Evolutionary conservation across 2,113 vertebrate species (phyloP).

Genomic region (Dromas ardeola): DNA sequence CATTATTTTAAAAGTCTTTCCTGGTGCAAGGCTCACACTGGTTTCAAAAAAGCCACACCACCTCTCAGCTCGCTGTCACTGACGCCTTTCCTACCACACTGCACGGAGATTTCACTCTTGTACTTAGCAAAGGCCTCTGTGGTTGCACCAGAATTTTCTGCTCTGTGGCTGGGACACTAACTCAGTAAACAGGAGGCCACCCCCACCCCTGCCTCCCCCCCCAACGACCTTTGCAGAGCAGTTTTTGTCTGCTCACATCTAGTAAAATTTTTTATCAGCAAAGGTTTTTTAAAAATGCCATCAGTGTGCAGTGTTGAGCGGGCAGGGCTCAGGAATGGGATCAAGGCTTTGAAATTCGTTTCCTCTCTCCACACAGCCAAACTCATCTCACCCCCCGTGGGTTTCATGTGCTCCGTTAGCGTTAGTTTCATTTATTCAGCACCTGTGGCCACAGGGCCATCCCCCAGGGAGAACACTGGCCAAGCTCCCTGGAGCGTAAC

Average conservation of each 20-base stretch:
- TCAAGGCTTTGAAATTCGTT: not conserved
- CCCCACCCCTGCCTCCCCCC: not conserved
- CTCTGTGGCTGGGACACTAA: not conserved
- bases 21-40: conserved; percentile 61
- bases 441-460: not conserved
- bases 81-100: conserved; percentile 18
- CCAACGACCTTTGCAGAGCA: not conserved
- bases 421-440: not conserved
- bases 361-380: not conserved
- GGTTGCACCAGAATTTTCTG: not conserved
- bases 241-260: not conserved
- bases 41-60: conserved; percentile 26
- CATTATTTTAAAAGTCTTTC: conserved; percentile 65
- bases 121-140: not conserved
- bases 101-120: not conserved
- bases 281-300: not conserved
- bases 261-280: not conserved
- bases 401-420: rapidly evolving
- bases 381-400: not conserved
- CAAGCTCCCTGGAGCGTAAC: not conserved
- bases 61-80: conserved; percentile 44
- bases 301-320: not conserved
- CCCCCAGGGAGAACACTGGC: rapidly evolving
- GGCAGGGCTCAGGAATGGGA: not conserved
- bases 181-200: not conserved